Base-by-base conservation (phyloP, 2,888 invertebrate species). In the Catocala nupta region DNA sequence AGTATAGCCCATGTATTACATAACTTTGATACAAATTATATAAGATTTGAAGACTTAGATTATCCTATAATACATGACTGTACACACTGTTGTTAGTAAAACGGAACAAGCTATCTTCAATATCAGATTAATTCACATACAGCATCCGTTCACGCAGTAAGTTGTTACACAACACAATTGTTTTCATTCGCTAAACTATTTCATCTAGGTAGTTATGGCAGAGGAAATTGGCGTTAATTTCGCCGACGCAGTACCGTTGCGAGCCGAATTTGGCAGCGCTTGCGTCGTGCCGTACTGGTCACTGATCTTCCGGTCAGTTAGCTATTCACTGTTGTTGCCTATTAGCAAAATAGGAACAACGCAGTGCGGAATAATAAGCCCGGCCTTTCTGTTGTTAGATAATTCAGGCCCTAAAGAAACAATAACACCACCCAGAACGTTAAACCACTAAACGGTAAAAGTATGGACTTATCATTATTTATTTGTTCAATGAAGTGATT, bases 221-320 rank as follows among this genome's bases (percentile, higher is more conserved):
- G 80, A 76, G 78, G 80, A 82, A 81, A 79, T 80, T 74, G 81
- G 79, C 84, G 84, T 86, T 87, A 88, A 87, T 89, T 89, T 87
- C 78, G 82, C 82, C 82, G 80, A 74, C 72, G 60, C 80, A 80
- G 90, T 93, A 89, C 93, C 93, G 93, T 94, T 94, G 90, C 75
- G 81, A 70, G 81, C 87, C 88, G 84, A 93, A 91, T 91, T 92
- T 83, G 88, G 89, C 74, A 52, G 68, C 71, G 77, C 60, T 77
- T 60, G 66, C 52, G 59, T 65, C 53, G 63, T 62, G 65, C 56
- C 56, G 55, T 73, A 70, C 77, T 90, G 91, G 92, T 89, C 92
- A 90, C 83, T 89, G 92, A 89, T 93, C 92, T 93, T 93, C 93
- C 93, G 93, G 90, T 85, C 76, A 59, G 51, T 71, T 62, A 43